Conservation (phyloP, 2,797 vertebrate genomes). For the Kryptopterus vitreolus region DNA sequence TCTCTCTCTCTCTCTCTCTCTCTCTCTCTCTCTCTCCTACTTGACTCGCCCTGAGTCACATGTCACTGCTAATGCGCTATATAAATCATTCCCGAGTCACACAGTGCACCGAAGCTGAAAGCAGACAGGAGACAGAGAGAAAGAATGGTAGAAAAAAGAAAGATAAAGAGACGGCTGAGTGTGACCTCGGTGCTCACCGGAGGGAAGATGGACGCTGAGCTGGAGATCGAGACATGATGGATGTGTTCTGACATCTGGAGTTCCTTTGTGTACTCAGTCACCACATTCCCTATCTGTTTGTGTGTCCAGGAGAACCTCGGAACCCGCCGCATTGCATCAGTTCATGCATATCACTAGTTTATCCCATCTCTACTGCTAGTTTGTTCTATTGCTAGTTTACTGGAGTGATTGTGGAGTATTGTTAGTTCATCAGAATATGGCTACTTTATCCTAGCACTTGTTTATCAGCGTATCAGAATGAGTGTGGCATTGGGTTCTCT, state of each 20-base stretch:
- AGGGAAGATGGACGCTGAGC: slow-evolving; percentile 12
- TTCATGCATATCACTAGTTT: no score
- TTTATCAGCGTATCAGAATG: no score
- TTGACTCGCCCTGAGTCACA: neutral
- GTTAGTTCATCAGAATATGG: no score
- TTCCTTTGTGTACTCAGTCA: neutral
- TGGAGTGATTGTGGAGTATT: no score
- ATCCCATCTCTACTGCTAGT: no score
- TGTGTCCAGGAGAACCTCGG: neutral
- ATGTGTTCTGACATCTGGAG: neutral
- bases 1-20: no score
- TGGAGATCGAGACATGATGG: slow-evolving; percentile 2
- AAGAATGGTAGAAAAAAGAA: slow-evolving; percentile 3
- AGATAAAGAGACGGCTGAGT: slow-evolving; percentile 16
- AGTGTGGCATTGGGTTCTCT: no score
- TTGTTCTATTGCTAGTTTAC: no score
- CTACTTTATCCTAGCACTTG: no score
- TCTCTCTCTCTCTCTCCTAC: neutral
- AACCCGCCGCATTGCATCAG: no score
- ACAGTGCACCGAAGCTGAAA: neutral
- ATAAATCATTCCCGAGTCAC: neutral
- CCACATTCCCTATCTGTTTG: neutral
- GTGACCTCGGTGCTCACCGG: slow-evolving; percentile 11
- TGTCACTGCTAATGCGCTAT: neutral
- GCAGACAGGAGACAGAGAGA: neutral